Conservation (phyloP, 2,888 invertebrate genomes). For the Ophion slaviceki region DNA sequence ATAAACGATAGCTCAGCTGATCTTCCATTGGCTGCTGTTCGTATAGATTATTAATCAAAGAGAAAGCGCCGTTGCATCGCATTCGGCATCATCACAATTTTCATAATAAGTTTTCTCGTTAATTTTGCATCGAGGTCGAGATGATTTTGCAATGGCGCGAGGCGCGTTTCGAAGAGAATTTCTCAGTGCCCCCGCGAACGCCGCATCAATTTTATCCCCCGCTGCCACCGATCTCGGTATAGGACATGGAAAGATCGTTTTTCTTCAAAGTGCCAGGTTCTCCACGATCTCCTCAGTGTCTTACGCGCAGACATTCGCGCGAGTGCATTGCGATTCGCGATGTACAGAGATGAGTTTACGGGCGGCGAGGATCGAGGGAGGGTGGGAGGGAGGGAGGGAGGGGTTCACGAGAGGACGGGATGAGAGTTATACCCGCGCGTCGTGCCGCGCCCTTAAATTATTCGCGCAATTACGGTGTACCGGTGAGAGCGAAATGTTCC, state of each 20-base stretch:
- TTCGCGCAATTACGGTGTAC: slow-evolving; percentile 78
- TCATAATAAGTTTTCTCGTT: no score
- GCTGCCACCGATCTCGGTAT: slow-evolving; percentile 28
- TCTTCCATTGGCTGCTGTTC: no score
- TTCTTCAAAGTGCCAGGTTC: slow-evolving; percentile 76
- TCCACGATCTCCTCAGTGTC: slow-evolving; percentile 29
- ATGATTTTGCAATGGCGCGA: no score
- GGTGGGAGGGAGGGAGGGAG: slow-evolving; percentile 19
- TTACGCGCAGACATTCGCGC: not conserved
- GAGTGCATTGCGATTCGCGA: slow-evolving; percentile 13
- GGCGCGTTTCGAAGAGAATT: no score
- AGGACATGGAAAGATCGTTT: slow-evolving; percentile 74
- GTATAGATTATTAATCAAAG: no score
- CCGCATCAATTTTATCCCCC: slow-evolving; percentile 69
- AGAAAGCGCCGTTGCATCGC: no score
- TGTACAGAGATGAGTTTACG: slow-evolving; percentile 14
- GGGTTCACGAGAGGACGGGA: slow-evolving; percentile 62
- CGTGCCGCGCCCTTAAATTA: slow-evolving; percentile 80
- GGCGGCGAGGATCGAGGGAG: not conserved
- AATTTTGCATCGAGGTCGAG: no score
- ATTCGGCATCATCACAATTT: no score
- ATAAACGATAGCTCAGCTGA: no score
- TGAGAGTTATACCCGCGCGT: slow-evolving; percentile 73
- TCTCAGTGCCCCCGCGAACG: no score
- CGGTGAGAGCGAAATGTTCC: slow-evolving; percentile 36